These are phyloP conservation scores for Astyanax mexicanus DNA, from an alignment of 2,797 vertebrate species.

Conservation along the genomic window DNA sequence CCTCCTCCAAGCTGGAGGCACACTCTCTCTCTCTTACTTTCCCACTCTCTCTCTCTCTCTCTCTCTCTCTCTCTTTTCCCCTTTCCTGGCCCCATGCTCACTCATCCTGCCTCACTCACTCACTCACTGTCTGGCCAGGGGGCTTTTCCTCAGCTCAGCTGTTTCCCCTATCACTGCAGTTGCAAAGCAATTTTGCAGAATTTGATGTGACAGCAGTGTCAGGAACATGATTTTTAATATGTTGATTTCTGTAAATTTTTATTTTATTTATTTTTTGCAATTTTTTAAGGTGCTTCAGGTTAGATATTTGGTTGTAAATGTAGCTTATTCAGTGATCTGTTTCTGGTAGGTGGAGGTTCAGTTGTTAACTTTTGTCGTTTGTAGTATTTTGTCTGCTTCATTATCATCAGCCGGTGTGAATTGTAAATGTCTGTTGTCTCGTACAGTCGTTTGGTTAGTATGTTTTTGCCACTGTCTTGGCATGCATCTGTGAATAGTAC, in stretches of 20 bases:
- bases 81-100: constrained; percentile 32
- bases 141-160: constrained; percentile 33
- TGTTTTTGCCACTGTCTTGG: too few species aligned
- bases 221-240: background rate
- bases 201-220: background rate
- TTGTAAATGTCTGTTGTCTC: too few species aligned
- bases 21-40: constrained; percentile 37
- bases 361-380: background rate
- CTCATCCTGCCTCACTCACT: background rate
- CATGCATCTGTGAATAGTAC: too few species aligned
- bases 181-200: background rate
- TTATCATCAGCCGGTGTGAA: too few species aligned
- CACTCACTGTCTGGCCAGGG: constrained; percentile 15
- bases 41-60: constrained; percentile 45
- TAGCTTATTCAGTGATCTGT: background rate
- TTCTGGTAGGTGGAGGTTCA: background rate
- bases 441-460: too few species aligned
- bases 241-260: background rate
- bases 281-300: background rate
- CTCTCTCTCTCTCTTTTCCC: constrained; percentile 51
- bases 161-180: constrained; percentile 27
- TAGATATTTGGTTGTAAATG: background rate
- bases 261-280: background rate
- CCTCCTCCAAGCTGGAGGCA: constrained; percentile 61
- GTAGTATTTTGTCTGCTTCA: background rate